A percentile compares a stretch with the other conserved stretches of the same genome.
Evolutionary conservation across 2,797 vertebrate species (phyloP).

Genomic region (Rousettus madagascariensis): DNA sequence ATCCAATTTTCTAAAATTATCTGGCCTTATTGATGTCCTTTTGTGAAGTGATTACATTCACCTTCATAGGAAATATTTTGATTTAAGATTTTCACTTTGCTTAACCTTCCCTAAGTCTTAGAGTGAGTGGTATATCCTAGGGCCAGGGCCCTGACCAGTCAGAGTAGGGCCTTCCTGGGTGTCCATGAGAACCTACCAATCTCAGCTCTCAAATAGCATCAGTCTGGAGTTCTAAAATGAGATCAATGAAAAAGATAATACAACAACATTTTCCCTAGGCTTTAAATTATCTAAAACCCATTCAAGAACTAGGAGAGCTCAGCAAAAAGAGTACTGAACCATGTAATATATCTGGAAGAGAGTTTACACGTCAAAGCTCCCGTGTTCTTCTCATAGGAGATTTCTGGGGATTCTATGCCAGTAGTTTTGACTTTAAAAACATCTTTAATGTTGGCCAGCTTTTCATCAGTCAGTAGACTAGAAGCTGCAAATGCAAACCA

Average conservation of each 20-base stretch:
- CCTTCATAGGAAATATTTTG: background rate
- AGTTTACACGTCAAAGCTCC: background rate
- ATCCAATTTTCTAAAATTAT: background rate
- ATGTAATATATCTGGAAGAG: background rate
- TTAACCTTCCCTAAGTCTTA: background rate
- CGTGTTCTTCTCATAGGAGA: background rate
- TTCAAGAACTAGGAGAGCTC: background rate
- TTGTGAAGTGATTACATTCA: background rate
- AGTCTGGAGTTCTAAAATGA: constrained; percentile 25
- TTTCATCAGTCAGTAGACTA: background rate
- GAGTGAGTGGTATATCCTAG: background rate
- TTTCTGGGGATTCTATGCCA: background rate
- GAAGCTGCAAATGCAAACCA: constrained; percentile 5
- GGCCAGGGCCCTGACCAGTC: background rate
- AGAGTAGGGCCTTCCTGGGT: background rate
- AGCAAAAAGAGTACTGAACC: background rate
- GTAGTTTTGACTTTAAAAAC: constrained; percentile 20
- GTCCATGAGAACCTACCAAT: background rate
- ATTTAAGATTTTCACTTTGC: background rate
- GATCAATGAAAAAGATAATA: background rate
- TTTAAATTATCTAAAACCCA: constrained; percentile 39
- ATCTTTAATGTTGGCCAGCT: background rate
- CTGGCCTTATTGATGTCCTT: background rate
- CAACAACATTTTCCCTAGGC: background rate
- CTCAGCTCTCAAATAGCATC: background rate